Conservation (phyloP, 2,888 invertebrate genomes). For the Mimumesa dahlbomi region DNA sequence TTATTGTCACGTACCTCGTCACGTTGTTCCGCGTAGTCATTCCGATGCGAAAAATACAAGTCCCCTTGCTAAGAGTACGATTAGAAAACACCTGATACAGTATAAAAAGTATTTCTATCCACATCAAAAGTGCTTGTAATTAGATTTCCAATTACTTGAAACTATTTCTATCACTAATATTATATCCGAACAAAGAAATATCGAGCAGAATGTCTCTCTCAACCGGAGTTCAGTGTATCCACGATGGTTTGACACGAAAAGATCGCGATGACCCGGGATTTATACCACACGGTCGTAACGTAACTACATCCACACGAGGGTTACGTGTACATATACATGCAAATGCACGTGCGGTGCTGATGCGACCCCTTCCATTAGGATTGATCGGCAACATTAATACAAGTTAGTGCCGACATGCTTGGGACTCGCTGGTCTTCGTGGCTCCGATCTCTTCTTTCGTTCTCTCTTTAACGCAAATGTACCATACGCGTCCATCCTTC, state of each 20-base stretch:
- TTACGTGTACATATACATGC: slow-evolving; percentile 59
- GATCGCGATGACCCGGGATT: slow-evolving; percentile 71
- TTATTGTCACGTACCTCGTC: slow-evolving; percentile 29
- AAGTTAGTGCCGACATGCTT: slow-evolving; percentile 79
- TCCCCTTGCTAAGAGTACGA: neutral
- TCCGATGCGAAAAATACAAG: neutral
- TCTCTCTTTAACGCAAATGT: neutral
- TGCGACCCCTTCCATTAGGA: slow-evolving; percentile 78
- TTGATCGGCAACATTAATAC: slow-evolving; percentile 80
- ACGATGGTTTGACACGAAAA: slow-evolving; percentile 57
- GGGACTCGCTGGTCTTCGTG: slow-evolving; percentile 58
- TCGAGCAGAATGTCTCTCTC: slow-evolving; percentile 18
- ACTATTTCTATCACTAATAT: neutral
- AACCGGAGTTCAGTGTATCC: slow-evolving; percentile 36
- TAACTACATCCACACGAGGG: slow-evolving; percentile 44
- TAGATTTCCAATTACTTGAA: neutral
- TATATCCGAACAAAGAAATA: slow-evolving; percentile 12
- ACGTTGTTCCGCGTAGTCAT: slow-evolving; percentile 33
- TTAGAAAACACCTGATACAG: neutral
- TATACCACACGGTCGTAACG: slow-evolving; percentile 55
- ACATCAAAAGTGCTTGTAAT: neutral
- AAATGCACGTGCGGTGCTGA: slow-evolving; percentile 73
- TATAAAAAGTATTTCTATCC: neutral
- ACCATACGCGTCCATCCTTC: slow-evolving; percentile 14
- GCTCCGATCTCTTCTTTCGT: slow-evolving; percentile 30